Conservation (phyloP, 53 echinoderm and acorn worm species). For the Stichopus horrens region DNA sequence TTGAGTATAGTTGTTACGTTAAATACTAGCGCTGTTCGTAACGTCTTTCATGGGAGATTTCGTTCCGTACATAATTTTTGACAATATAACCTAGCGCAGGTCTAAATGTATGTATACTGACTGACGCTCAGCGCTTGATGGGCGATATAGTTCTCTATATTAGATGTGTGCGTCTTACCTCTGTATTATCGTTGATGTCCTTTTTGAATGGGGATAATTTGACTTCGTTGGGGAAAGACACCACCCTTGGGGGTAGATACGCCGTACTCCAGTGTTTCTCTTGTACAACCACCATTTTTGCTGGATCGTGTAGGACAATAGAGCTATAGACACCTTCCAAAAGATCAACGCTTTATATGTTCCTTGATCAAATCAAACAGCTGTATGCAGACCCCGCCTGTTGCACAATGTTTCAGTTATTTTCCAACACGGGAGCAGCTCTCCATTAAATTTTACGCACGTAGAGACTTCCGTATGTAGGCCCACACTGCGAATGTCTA, state of each 20-base stretch:
- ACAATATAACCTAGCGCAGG: no score
- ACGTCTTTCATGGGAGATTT: no score
- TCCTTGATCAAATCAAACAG: neutral
- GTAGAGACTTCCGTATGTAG: constrained; percentile 22
- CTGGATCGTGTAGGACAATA: no score
- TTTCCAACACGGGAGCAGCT: neutral
- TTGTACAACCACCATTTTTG: constrained; percentile 13
- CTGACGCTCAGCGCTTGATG: no score
- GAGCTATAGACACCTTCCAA: no score
- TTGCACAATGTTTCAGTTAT: neutral
- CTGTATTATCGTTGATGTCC: constrained; percentile 34
- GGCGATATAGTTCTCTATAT: no score
- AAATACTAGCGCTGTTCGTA: no score
- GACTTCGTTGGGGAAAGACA: constrained; percentile 9
- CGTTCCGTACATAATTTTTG: no score
- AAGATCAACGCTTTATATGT: no score
- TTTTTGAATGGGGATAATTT: constrained; percentile 3
- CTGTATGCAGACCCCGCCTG: neutral
- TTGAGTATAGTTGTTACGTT: no score
- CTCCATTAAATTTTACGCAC: neutral
- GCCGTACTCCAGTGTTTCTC: constrained; percentile 19
- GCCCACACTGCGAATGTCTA: neutral
- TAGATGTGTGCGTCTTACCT: neutral
- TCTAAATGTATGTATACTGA: no score
- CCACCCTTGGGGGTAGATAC: constrained; percentile 8